Evolutionary conservation across 1,140 invertebrate genomes (phyloP), one percentile per base, ranked within the genome.

Genomic region (Heliconius eleuchia): DNA sequence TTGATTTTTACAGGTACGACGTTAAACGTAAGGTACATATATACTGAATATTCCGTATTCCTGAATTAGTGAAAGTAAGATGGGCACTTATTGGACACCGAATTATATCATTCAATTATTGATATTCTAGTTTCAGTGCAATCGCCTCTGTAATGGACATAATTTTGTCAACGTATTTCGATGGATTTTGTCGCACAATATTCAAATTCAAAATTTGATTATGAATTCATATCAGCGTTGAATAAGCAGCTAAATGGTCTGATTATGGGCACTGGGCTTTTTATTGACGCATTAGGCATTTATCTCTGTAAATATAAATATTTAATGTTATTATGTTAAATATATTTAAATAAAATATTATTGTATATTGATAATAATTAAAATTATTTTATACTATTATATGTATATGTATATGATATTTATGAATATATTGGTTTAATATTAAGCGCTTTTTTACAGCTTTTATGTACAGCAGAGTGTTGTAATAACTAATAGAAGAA

Each of bases 181-280:
- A 82, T 85, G 77, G 84, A 89, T 88, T 89, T 87, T 85, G 85
- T 87, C 84, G 82, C 82, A 83, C 84, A 86, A 84, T 89, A 88
- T 90, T 91, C 86, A 88, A 88, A 90, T 89, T 87, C 77, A 83
- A 84, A 86, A 85, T 88, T 86, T 87, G 87, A 89, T 91, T 89
- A 90, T 86, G 84, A 85, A 88, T 89, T 88, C 84, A 87, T 86
- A 85, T 87, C 88, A 85, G 85, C 84, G 83, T 85, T 88, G 85
- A 89, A 89, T 89, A 86, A 89, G 82, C 79, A 82, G 81, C 80
- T 87, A 88, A 88, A 89, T 89, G 85, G 78, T 83, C 81, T 84
- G 83, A 88, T 88, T 88, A 89, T 89, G 82, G 84, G 79, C 78
- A 71, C 42, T 78, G 76, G 84, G 80, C 82, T 82, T 87, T 89